phyloP scores from a whole-genome alignment of 2,888 invertebrate species.

The Hypomecis atomaria region DNA sequence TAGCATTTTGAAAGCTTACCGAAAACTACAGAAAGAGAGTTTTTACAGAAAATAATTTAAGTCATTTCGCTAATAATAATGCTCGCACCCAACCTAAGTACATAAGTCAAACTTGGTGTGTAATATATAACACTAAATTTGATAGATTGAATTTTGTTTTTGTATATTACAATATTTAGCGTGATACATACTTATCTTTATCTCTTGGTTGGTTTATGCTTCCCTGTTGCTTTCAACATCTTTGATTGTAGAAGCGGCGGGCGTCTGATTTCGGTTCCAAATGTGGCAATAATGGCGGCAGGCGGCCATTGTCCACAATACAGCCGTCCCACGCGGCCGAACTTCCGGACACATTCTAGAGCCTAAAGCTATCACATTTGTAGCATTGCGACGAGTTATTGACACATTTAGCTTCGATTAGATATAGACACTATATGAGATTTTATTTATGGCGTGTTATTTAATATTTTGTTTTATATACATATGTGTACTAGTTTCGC shows the following conservation, averaged over 20 bases:
- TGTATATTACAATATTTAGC: neutral
- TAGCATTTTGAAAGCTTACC: no score
- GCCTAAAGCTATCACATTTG: conserved; percentile 6
- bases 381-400: conserved; percentile 18
- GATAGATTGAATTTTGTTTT: no score
- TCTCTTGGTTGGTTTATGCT: no score
- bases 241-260: conserved; percentile 4
- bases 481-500: no score
- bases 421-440: neutral
- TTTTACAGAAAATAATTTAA: no score
- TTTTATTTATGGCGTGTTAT: neutral
- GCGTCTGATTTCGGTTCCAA: conserved; percentile 3
- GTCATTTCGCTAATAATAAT: no score
- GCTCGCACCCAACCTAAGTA: no score
- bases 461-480: neutral
- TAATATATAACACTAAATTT: no score
- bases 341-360: conserved; percentile 25
- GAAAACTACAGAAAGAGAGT: no score
- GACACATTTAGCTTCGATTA: conserved; percentile 9
- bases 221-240: neutral
- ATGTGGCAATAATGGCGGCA: conserved; percentile 14
- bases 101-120: no score
- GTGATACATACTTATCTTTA: neutral
- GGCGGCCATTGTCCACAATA: conserved; percentile 22
- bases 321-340: conserved; percentile 11